Evolutionary conservation across 2,888 invertebrate genomes (phyloP).

Genomic region (Temnothorax rugatulus): DNA sequence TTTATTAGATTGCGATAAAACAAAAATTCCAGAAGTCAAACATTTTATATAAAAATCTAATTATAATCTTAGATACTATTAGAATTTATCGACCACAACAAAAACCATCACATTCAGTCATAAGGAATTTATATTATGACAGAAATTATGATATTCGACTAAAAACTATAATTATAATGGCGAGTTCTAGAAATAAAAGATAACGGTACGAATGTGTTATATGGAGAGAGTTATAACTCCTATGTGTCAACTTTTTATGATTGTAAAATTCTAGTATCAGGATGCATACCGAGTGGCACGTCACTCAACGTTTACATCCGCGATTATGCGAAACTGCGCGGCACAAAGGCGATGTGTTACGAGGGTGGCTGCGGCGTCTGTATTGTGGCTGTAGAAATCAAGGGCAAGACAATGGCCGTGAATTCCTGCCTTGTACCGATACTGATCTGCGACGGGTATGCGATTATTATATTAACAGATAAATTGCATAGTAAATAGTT

Average conservation of each 20-base stretch:
- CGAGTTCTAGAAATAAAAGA: background rate
- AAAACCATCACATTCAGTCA: background rate
- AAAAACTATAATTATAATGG: background rate
- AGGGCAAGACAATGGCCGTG: conserved; percentile 79
- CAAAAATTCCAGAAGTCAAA: background rate
- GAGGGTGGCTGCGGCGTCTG: conserved; percentile 92
- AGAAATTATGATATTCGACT: background rate
- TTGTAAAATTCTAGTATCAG: conserved; percentile 73
- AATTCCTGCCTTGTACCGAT: conserved; percentile 83
- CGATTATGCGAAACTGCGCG: conserved; percentile 88
- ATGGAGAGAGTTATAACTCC: background rate
- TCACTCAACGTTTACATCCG: conserved; percentile 90
- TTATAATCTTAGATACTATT: background rate
- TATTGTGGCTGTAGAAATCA: conserved; percentile 83
- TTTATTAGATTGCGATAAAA: background rate
- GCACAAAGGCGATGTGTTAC: conserved; percentile 91
- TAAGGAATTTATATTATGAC: background rate
- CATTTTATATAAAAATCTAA: conserved; percentile 4
- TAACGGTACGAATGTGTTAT: background rate
- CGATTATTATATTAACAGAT: background rate
- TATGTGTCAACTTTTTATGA: background rate
- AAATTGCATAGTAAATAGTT: background rate
- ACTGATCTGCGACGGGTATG: conserved; percentile 75
- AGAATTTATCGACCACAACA: background rate
- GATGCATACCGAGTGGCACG: conserved; percentile 86